Evolutionary conservation across 37 sponge, comb jelly and placozoan genomes (phyloP).

Genomic region (Spongilla lacustris): DNA sequence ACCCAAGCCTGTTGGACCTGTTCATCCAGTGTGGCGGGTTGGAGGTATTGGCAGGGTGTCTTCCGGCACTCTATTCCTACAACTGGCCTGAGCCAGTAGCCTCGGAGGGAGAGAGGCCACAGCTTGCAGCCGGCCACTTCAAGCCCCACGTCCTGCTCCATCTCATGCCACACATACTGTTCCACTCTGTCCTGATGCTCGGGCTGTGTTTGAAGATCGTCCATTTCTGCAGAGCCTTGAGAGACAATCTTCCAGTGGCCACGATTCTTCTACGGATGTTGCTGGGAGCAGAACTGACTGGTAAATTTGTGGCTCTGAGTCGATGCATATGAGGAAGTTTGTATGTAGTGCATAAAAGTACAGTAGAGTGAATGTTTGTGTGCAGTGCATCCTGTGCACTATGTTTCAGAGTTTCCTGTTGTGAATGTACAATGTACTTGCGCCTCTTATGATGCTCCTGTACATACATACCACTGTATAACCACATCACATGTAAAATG

Average conservation of each 20-base stretch:
- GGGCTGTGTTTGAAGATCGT: slow-evolving; percentile 63
- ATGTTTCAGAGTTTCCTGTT: too few species aligned
- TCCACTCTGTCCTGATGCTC: slow-evolving; percentile 64
- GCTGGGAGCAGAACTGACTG: slow-evolving; percentile 56
- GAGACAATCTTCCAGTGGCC: slow-evolving; percentile 14
- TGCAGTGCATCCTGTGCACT: neutral
- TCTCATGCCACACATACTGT: slow-evolving; percentile 40
- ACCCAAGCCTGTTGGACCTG: slow-evolving; percentile 32
- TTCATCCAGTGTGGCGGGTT: slow-evolving; percentile 48
- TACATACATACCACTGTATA: too few species aligned
- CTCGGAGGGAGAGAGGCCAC: too few species aligned
- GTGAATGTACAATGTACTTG: neutral
- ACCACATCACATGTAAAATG: too few species aligned
- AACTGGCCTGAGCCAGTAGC: slow-evolving; percentile 42
- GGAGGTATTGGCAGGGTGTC: slow-evolving; percentile 28
- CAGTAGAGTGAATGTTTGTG: too few species aligned
- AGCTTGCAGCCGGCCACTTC: neutral
- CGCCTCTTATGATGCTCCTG: too few species aligned
- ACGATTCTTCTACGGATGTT: slow-evolving; percentile 54
- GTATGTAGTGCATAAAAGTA: too few species aligned
- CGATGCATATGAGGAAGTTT: too few species aligned
- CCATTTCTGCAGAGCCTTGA: slow-evolving; percentile 29
- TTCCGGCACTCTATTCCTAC: slow-evolving; percentile 60
- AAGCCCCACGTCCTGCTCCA: slow-evolving; percentile 9
- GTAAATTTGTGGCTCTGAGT: neutral